Evolutionary conservation across 2,797 vertebrate species (phyloP), one percentile per base, ranked within the genome.

Genomic region (Argentina silus): DNA sequence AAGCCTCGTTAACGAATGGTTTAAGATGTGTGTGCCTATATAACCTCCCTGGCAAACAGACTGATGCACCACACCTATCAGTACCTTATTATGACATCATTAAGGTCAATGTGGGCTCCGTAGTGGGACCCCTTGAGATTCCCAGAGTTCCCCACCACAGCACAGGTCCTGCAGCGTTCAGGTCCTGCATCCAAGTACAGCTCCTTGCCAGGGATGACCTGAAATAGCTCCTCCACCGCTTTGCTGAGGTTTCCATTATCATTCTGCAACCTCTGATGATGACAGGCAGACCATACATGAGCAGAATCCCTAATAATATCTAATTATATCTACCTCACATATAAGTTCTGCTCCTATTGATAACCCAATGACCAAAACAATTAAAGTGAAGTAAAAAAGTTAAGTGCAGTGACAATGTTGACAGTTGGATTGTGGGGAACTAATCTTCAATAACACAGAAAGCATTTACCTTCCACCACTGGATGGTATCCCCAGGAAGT

Each of bases 61-160:
- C 27, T 36, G 27, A 36, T 36, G 27, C 27, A 36, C 2, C 27
- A 36, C 27, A 36, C 27, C 27, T 36, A 69, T 12, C 7, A 59
- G 80, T 89, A 98, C 97, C 97, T 94, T 69, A 98, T 90, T 74
- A 98, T 92, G 1, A 97, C 93, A 75, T 97, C 90, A 0, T 92
- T 93, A 9, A 83, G 76, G 79, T 98, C 96, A 0, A 98, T 98
- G 1, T 94, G 90, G 0, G 57, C 21, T 1, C 97, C 97, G 0
- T 97, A 97, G 0, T 55, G 85, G 0, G 97, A 94, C 1, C 93
- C 94, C 51, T 72, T 93, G 19, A 98, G 94, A 90, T 97, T 98
- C 14, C 97, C 96, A 0, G 97, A 98, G 89, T 98, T 98, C 64
- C 97, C 97, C 80, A 98, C 96, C 0, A 98, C 95, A 0, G 97